phyloP scores from a whole-genome alignment of 2,888 invertebrate species.

The Eupithecia abbreviata region DNA sequence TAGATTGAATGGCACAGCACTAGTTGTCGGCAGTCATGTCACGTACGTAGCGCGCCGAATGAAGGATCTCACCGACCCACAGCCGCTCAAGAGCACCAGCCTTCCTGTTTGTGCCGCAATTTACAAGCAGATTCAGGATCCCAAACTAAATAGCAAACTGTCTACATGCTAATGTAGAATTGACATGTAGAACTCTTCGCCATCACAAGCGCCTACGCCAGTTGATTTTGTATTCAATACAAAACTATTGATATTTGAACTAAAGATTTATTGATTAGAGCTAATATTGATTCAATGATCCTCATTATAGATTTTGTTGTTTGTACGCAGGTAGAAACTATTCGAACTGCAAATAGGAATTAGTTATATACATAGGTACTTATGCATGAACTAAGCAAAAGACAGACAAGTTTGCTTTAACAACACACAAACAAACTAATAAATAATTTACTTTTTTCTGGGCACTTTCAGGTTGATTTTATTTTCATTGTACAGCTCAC shows the following conservation, averaged over 20 bases:
- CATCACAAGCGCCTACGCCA: background rate
- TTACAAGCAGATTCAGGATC: slow-evolving; percentile 25
- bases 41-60: slow-evolving; percentile 66
- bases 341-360: background rate
- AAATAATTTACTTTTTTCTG: no score
- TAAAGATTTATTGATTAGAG: background rate
- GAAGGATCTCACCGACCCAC: slow-evolving; percentile 64
- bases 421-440: no score
- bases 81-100: slow-evolving; percentile 45
- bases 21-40: slow-evolving; percentile 57
- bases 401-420: no score
- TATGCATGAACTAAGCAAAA: background rate
- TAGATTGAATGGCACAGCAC: slow-evolving; percentile 53
- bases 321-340: background rate
- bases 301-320: background rate
- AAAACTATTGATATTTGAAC: background rate
- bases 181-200: background rate
- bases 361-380: background rate
- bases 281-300: background rate
- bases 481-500: slow-evolving; percentile 24
- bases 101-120: slow-evolving; percentile 35
- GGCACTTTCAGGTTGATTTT: slow-evolving; percentile 13
- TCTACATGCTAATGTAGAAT: slow-evolving; percentile 2
- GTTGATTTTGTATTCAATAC: background rate
- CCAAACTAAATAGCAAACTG: slow-evolving; percentile 6